Evolutionary conservation across 2,797 vertebrate genomes (phyloP).

Genomic region (Harpagifer antarcticus): DNA sequence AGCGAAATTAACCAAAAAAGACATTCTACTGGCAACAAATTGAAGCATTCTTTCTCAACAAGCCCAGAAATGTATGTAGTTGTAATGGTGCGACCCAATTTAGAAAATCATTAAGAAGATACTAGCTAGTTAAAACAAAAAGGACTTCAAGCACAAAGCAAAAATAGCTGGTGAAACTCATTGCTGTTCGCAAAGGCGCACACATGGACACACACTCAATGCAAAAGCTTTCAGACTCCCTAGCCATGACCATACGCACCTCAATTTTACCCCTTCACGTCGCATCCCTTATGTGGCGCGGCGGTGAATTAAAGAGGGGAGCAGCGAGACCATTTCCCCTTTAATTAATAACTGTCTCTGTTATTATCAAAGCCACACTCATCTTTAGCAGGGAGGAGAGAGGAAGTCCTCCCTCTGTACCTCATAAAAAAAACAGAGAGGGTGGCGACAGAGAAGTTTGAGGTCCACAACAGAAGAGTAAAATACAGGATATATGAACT

Average conservation of each 20-base stretch:
- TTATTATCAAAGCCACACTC: slow-evolving; percentile 77
- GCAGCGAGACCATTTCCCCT: slow-evolving; percentile 56
- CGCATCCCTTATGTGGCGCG: slow-evolving; percentile 26
- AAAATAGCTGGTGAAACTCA: neutral
- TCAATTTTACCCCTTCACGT: slow-evolving; percentile 26
- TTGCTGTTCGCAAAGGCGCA: neutral
- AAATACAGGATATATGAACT: slow-evolving; percentile 57
- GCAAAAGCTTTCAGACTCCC: neutral
- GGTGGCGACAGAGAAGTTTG: slow-evolving; percentile 51
- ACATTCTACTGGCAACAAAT: no score
- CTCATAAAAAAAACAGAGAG: slow-evolving; percentile 62
- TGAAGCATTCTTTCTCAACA: neutral
- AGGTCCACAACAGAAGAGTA: slow-evolving; percentile 28
- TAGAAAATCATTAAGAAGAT: neutral
- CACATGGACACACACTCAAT: neutral
- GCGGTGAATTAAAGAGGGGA: slow-evolving; percentile 66
- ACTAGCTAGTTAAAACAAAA: neutral
- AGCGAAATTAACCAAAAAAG: no score
- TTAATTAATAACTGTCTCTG: slow-evolving; percentile 78
- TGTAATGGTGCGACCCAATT: neutral
- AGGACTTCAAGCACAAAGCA: neutral
- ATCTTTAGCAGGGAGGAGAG: slow-evolving; percentile 67
- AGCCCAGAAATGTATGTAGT: neutral
- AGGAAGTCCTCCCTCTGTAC: slow-evolving; percentile 58
- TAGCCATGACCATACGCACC: neutral